phyloP scores from a whole-genome alignment of 2,113 vertebrate genomes.

The Scomber japonicus region DNA sequence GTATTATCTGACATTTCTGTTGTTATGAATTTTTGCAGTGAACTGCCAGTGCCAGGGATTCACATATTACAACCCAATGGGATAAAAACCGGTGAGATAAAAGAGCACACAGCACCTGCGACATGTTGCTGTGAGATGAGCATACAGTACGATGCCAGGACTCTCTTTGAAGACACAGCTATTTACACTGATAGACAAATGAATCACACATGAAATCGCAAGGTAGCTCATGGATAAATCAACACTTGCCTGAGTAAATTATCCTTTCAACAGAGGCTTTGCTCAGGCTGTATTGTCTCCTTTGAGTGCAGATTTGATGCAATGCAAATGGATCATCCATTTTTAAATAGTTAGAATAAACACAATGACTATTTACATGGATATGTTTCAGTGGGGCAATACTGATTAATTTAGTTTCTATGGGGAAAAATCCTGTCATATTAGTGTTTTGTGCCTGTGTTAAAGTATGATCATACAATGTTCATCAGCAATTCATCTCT shows the following conservation, averaged over 20 bases:
- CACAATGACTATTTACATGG: conserved; percentile 36
- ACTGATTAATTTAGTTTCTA: not conserved
- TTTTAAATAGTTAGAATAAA: conserved; percentile 58
- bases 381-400: not conserved
- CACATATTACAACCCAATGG: not conserved
- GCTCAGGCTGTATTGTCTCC: not conserved
- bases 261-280: conserved; percentile 15
- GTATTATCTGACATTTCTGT: too few relatives aligned
- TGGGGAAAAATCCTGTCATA: not conserved
- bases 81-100: conserved; percentile 31
- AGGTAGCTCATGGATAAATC: conserved; percentile 14
- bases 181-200: conserved; percentile 12
- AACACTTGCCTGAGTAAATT: conserved; percentile 25
- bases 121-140: conserved; percentile 3
- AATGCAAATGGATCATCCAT: conserved; percentile 53
- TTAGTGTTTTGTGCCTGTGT: not conserved
- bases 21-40: conserved; percentile 5
- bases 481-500: not conserved
- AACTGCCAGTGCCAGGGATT: not conserved
- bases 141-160: conserved; percentile 4
- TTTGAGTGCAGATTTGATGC: conserved; percentile 9
- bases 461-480: not conserved
- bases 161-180: conserved; percentile 23
- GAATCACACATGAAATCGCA: not conserved
- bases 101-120: conserved; percentile 27